phyloP scores from a whole-genome alignment of 2,113 vertebrate genomes.

The Pedionomus torquatus region DNA sequence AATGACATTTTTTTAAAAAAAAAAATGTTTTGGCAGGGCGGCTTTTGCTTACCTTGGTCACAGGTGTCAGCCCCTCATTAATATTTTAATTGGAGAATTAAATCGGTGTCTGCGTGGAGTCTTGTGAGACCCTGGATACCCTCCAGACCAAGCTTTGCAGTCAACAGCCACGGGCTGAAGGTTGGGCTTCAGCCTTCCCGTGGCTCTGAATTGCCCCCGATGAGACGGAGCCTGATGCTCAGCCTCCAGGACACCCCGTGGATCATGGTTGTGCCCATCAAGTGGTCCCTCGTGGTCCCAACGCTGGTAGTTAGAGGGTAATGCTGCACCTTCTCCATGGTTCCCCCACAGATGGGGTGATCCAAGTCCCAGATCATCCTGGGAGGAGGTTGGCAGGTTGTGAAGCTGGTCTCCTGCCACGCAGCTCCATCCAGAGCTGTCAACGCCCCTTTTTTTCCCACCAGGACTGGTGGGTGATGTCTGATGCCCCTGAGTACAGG shows the following conservation, averaged over 20 bases:
- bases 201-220: rapidly evolving
- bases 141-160: neutral
- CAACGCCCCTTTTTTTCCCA: neutral
- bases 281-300: neutral
- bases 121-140: neutral
- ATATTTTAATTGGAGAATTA: neutral
- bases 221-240: neutral
- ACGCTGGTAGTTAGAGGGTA: neutral
- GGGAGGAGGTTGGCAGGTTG: neutral
- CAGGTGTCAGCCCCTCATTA: too few species aligned
- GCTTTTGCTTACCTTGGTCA: neutral
- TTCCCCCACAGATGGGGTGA: neutral
- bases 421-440: rapidly evolving
- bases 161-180: neutral
- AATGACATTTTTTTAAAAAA: too few species aligned
- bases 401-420: neutral
- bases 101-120: rapidly evolving
- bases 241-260: rapidly evolving
- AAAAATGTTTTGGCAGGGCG: neutral
- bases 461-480: rapidly evolving
- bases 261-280: rapidly evolving
- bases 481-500: neutral
- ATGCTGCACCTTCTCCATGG: neutral
- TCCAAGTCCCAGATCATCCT: neutral
- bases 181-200: neutral